These are phyloP conservation scores for Progne subis DNA, from an alignment of 2,113 vertebrate genomes.

Conservation along the genomic window DNA sequence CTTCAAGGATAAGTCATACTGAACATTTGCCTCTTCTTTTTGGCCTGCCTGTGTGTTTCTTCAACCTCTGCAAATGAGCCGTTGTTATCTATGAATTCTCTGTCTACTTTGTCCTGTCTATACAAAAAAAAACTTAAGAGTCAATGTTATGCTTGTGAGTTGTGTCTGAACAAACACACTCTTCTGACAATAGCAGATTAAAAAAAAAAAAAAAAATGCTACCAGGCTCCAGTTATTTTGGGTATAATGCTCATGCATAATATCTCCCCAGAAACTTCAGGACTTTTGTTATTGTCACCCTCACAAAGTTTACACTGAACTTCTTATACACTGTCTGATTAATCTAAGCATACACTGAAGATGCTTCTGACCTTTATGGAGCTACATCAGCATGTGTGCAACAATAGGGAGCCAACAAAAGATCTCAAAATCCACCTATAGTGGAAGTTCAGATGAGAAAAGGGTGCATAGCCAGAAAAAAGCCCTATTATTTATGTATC, in stretches of 20 bases:
- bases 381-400: neutral
- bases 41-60: neutral
- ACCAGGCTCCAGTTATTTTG: neutral
- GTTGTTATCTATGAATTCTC: neutral
- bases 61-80: neutral
- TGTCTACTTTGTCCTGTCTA: neutral
- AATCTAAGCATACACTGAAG: neutral
- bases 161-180: neutral
- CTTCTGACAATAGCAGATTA: neutral
- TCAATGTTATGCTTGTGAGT: neutral
- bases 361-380: neutral
- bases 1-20: neutral
- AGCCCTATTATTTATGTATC: neutral
- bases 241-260: neutral
- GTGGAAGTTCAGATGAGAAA: neutral
- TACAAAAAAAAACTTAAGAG: neutral
- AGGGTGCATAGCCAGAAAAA: neutral
- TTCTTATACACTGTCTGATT: neutral
- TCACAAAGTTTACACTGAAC: neutral
- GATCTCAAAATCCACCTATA: neutral
- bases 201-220: neutral
- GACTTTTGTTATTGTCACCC: neutral
- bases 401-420: neutral
- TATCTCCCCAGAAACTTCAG: neutral
- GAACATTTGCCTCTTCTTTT: neutral